Evolutionary conservation across 2,888 invertebrate species (phyloP), one percentile per base, ranked within the genome.

Genomic region (Lysandra coridon): DNA sequence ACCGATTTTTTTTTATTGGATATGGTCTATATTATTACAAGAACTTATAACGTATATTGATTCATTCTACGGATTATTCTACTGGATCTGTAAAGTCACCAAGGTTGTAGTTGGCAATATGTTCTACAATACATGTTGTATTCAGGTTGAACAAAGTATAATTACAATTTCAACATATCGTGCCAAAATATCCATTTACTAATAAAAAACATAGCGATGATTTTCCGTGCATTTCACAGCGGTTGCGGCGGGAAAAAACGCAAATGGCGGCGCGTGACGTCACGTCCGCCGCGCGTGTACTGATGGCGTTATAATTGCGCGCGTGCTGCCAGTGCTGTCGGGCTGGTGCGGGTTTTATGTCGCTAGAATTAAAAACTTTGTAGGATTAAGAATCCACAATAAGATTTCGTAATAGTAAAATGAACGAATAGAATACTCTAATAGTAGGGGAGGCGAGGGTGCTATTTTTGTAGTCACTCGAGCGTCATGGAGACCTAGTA

Each of bases 181-280:
- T 73, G n/a, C 33, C 78, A 73, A 23, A 73, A 77, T 69, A 23
- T 69, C 14, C 53, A 60, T 77, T 77, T 60, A 77, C n/a, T 77
- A 37, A 62, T 44, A 78, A 73, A 78, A 64, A 80, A 79, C 12
- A n/a, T 30, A 57, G 49, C 76, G 30, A 49, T 76, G 57, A 76
- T 76, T 76, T 57, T 57, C 57, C 76, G 76, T 53, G 33, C 57
- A 76, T 76, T 76, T 76, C 37, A 76, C 73, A 73, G 80, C 78
- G 80, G 81, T 81, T 77, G 33, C 80, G 62, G 81, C 81, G 81
- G 83, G 83, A 85, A 84, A 85, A 85, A 85, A 85, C 85, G 85
- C 85, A 84, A 85, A 85, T 85, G 85, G 84, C 84, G 82, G 78
- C 82, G 81, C 83, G 83, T 84, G 85, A 84, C 85, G 85, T 85